Evolutionary conservation across 2,113 vertebrate species (phyloP), one percentile per base, ranked within the genome.

Genomic region (Hypomesus transpacificus): DNA sequence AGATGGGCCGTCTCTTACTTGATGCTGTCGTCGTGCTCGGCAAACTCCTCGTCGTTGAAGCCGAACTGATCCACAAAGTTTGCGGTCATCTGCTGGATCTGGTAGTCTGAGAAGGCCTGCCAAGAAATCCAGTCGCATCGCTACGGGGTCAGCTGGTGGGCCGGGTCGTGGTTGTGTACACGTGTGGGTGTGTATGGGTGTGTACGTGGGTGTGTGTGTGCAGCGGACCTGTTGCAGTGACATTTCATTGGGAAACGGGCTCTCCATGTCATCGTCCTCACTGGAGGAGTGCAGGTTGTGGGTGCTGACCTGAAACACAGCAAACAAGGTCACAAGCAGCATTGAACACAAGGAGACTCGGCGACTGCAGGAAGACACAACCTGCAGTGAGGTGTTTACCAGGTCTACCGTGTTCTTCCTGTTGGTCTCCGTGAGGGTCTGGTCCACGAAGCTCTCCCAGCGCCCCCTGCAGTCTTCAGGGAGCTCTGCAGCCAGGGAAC

Each of bases 51-150:
- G 0, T 99, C 96, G 0, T 96, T 99, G 74, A 99, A 98, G 80
- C 96, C 97, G 60, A 99, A 99, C 89, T 99, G 97, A 90, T 99
- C 97, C 74, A 96, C 95, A 16, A 99, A 99, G 77, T 94, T 95
- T 0, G 97, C 95, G 0, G 97, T 97, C 96, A 99, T 99, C 92
- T 98, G 97, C 82, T 98, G 97, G 80, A 99, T 95, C 91, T 99
- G 97, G 88, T 98, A 99, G 85, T 99, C 97, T 0, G 96, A 98
- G 89, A 98, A 99, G 0, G 95, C 95, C 97, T 99, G 78, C n/a
- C 76, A 24, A 51, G n/a, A 89, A 7, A 50, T 34, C 9, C n/a
- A 59, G 70, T 0, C 0, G 64, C 11, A 62, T 34, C 20, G 31
- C 2, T 70, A 9, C 59, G 0, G 1, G 1, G 28, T 20, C 18